phyloP scores from a whole-genome alignment of 2,113 vertebrate genomes.

The Bathybates hornii region DNA sequence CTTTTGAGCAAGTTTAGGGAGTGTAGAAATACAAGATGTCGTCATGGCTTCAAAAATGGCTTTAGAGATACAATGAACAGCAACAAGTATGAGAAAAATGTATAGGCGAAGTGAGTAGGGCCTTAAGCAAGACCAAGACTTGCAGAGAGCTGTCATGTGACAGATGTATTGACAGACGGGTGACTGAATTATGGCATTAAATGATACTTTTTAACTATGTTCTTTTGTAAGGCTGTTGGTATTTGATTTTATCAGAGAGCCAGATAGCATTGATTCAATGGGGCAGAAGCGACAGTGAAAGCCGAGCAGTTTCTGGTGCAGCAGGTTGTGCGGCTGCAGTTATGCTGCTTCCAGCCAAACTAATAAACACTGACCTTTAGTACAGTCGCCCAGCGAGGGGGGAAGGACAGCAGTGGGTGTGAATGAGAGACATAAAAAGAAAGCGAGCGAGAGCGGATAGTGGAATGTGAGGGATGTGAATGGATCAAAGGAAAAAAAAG shows the following conservation, averaged over 20 bases:
- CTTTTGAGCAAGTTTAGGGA: neutral
- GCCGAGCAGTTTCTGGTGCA: neutral
- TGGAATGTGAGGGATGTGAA: conserved; percentile 48
- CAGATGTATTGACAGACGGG: neutral
- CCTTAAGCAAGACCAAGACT: neutral
- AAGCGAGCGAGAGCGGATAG: neutral
- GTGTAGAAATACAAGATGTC: neutral
- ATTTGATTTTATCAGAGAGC: neutral
- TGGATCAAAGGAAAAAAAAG: conserved; percentile 41
- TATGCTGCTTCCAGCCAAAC: neutral
- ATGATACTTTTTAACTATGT: neutral
- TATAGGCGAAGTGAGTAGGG: accelerated
- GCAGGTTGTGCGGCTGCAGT: conserved; percentile 3
- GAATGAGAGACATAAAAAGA: conserved; percentile 2
- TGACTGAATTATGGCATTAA: neutral
- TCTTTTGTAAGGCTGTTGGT: neutral
- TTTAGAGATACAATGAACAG: neutral
- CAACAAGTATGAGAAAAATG: neutral
- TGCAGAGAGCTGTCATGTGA: neutral
- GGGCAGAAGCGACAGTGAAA: neutral
- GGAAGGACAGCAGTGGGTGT: neutral
- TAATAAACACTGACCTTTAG: conserved; percentile 47
- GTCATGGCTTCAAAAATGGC: neutral
- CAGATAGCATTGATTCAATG: neutral
- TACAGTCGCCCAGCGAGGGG: conserved; percentile 3